Conservation (phyloP, 2,113 vertebrate genomes). For the Notothenia coriiceps region DNA sequence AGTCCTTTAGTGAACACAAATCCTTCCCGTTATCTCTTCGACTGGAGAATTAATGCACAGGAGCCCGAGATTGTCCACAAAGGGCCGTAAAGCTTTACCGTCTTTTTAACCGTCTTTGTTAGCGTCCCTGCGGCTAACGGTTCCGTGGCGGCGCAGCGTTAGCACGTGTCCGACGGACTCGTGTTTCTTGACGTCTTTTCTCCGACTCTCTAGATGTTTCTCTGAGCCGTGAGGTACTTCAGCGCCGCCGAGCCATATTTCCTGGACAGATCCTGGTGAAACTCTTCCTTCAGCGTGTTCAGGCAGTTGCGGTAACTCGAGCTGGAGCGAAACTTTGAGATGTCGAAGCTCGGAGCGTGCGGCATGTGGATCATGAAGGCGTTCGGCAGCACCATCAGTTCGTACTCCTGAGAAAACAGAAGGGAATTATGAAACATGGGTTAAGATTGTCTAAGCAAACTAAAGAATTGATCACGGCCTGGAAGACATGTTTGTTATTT, state of each 20-base stretch:
- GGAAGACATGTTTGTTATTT: too few relatives aligned
- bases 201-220: conserved; percentile 91
- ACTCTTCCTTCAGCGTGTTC: conserved; percentile 98
- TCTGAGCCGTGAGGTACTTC: conserved; percentile 98
- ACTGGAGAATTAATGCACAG: conserved; percentile 56
- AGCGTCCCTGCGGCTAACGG: conserved; percentile 62
- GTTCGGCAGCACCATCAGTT: conserved; percentile 97
- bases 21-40: not conserved
- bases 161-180: not conserved
- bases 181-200: too few relatives aligned
- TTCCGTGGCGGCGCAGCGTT: not conserved
- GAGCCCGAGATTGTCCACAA: conserved; percentile 30
- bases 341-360: conserved; percentile 98
- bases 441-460: not conserved
- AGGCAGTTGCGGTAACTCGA: conserved; percentile 99
- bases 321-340: conserved; percentile 99
- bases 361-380: conserved; percentile 99
- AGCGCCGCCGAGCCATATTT: conserved; percentile 96
- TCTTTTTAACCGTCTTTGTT: not conserved
- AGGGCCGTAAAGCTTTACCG: conserved; percentile 56
- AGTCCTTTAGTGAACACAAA: too few relatives aligned
- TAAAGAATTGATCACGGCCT: too few relatives aligned
- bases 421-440: not conserved
- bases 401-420: conserved; percentile 89
- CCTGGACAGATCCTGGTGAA: conserved; percentile 98